Evolutionary conservation across 2,113 vertebrate species (phyloP), one percentile per base, ranked within the genome.

Genomic region (Noturus placidus): DNA sequence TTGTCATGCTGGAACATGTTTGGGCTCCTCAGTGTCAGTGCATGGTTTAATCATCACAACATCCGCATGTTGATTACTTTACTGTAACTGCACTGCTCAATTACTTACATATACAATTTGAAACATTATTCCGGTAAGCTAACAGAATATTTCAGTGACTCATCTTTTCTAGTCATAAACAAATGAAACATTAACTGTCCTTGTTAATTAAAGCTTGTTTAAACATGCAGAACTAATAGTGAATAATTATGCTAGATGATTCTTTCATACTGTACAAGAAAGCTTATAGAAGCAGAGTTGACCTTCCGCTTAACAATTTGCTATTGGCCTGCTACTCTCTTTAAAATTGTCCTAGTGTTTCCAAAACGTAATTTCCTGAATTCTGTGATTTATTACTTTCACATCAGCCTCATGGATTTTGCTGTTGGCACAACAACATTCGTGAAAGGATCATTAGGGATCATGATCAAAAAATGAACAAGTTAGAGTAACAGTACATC

Each of bases 401-500:
- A 56, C 61, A 80, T 65, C 46, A 81, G 19, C 17, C 77, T 69
- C 61, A 81, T 86, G 46, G 61, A 80, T 80, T 67, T 77, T 19
- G 46, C 85, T 69, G 50, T 56, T 86, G 61, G 61, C 77, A 54
- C n/a, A 56, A 69, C 61, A 86, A 80, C 76, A n/a, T 78, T 52
- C 25, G 81, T 86, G 19, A 69, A 69, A 33, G 38, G 79, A 25
- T 61, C 77, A n/a, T 65, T 69, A 86, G 59, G 52, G 85, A 65
- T 65, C 74, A 67, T 33, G 8, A 54, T 46, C 10, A 67, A 65
- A 56, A 63, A 87, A 81, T n/a, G 33, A 87, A 50, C 20, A 69
- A 33, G 9, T 81, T 46, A 59, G 50, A 20, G 17, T 57, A 65
- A 63, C 57, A 42, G 13, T 63, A 63, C 19, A 65, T 82, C n/a